These are phyloP conservation scores for Podarcis cretensis DNA, from an alignment of 2,113 vertebrate genomes.

Conservation along the genomic window DNA sequence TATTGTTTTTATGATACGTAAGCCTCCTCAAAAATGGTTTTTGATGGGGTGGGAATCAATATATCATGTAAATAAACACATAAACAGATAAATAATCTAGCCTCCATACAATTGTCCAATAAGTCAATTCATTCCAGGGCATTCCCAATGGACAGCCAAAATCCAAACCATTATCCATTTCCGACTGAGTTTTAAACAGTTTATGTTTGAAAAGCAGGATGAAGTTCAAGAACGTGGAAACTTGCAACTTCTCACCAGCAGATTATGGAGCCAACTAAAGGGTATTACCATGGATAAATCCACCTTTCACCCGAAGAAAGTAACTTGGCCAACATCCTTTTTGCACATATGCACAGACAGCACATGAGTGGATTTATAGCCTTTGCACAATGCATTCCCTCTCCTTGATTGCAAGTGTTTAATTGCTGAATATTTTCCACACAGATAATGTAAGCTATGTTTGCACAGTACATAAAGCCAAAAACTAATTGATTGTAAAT, in stretches of 20 bases:
- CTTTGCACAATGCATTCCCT: neutral
- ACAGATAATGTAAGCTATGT: neutral
- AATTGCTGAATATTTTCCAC: constrained; percentile 21
- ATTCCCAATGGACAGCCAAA: neutral
- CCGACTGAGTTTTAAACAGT: neutral
- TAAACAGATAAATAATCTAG: neutral
- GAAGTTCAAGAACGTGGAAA: neutral
- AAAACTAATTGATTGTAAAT: constrained; percentile 36
- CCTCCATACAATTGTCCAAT: neutral
- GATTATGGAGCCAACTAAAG: neutral
- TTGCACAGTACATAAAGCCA: neutral
- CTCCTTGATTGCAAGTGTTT: neutral
- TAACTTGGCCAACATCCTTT: neutral
- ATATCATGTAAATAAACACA: neutral
- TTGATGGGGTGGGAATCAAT: neutral
- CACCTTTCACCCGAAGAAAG: neutral
- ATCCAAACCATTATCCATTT: neutral
- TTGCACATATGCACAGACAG: neutral
- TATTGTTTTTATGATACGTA: neutral
- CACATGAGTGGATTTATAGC: neutral
- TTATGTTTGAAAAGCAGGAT: neutral
- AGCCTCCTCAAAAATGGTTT: neutral
- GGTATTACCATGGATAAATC: neutral
- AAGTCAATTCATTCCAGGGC: neutral
- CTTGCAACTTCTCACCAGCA: neutral